Conservation (phyloP, 2,888 invertebrate genomes). For the Megaustenia siamemsis region DNA sequence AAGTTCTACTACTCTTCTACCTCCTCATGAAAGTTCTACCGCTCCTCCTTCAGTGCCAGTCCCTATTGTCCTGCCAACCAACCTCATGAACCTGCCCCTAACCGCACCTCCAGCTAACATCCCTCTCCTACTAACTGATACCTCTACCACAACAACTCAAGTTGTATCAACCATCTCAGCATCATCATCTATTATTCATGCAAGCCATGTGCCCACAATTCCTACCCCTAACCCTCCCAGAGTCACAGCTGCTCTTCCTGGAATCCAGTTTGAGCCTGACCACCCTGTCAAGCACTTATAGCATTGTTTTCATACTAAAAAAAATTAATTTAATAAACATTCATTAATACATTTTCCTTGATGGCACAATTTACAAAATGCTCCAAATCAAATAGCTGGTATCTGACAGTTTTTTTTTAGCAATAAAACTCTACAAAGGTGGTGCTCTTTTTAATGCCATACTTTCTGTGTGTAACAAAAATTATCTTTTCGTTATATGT, state of each 20-base stretch:
- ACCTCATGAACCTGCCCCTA: slow-evolving; percentile 23
- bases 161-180: background rate
- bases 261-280: slow-evolving; percentile 42
- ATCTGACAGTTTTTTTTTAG: background rate
- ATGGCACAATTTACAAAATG: background rate
- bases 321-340: background rate
- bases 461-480: too few relatives aligned
- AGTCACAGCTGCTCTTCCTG: slow-evolving; percentile 24
- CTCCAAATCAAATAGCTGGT: slow-evolving; percentile 1
- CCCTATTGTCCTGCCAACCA: slow-evolving; percentile 31
- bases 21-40: background rate
- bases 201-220: slow-evolving; percentile 29
- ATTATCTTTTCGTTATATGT: too few relatives aligned
- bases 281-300: slow-evolving; percentile 56
- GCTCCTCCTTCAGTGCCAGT: background rate
- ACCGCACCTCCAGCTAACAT: slow-evolving; percentile 39
- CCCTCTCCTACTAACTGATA: background rate
- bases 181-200: background rate
- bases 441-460: too few relatives aligned
- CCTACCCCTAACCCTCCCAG: slow-evolving; percentile 1
- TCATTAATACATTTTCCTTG: background rate
- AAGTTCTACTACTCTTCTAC: too few relatives aligned
- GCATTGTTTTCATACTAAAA: background rate
- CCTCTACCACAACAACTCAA: slow-evolving; percentile 33
- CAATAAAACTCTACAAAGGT: too few relatives aligned